phyloP scores from a whole-genome alignment of 2,113 vertebrate genomes.

The Dascyllus trimaculatus region DNA sequence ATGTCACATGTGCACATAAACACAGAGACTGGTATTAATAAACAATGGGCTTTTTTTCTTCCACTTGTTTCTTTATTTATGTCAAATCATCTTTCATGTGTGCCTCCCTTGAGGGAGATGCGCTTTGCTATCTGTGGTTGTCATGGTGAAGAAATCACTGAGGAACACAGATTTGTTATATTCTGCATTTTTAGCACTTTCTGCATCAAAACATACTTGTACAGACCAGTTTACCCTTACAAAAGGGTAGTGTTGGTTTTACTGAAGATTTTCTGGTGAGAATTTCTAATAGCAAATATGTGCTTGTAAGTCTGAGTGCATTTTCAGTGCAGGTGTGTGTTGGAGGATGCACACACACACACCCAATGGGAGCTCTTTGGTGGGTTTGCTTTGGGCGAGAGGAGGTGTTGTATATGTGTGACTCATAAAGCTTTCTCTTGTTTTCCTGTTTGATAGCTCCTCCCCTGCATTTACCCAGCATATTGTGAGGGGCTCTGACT shows the following conservation, averaged over 20 bases:
- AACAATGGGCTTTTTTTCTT: neutral
- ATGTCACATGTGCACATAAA: too few species aligned
- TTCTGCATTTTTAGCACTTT: constrained; percentile 30
- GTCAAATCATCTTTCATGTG: constrained; percentile 13
- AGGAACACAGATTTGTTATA: constrained; percentile 18
- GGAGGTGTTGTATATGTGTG: constrained; percentile 47
- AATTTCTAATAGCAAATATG: neutral
- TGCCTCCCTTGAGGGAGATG: constrained; percentile 27
- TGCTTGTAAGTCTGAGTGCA: neutral
- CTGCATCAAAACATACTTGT: neutral
- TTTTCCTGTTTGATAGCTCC: constrained; percentile 42
- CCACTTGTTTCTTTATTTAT: neutral
- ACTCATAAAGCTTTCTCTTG: constrained; percentile 50
- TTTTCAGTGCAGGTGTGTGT: neutral
- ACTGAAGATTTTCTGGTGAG: neutral
- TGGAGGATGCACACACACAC: constrained; percentile 1
- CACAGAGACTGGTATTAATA: too few species aligned
- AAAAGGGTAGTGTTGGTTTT: too few species aligned
- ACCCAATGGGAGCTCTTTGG: constrained; percentile 18
- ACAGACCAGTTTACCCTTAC: neutral
- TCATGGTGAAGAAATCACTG: constrained; percentile 63
- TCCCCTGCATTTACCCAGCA: constrained; percentile 39
- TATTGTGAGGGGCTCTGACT: constrained; percentile 60
- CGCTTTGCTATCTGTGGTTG: constrained; percentile 55
- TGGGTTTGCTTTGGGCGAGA: constrained; percentile 29